Evolutionary conservation across 1,140 invertebrate genomes (phyloP).

Genomic region (Neelides sp.): DNA sequence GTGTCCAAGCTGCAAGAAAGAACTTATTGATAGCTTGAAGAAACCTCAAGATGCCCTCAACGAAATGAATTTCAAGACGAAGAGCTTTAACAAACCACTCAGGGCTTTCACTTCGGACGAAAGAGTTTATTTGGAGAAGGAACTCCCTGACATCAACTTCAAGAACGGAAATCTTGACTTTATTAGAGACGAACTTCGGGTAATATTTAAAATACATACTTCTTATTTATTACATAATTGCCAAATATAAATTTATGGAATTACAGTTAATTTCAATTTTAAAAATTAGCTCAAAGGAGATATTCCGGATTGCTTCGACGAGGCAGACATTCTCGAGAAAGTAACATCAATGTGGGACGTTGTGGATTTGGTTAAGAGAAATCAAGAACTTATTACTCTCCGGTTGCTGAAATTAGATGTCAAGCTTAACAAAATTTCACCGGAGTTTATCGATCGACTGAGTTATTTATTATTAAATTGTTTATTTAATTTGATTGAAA

Average conservation of each 20-base stretch:
- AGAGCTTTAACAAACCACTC: not conserved
- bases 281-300: no score
- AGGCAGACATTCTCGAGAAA: slow-evolving; percentile 21
- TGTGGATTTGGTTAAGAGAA: slow-evolving; percentile 20
- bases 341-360: slow-evolving; percentile 25
- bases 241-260: no score
- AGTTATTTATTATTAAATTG: no score
- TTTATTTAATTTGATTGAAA: no score
- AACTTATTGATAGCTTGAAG: not conserved
- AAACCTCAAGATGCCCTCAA: not conserved
- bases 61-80: not conserved
- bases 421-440: slow-evolving; percentile 13
- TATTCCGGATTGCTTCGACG: slow-evolving; percentile 16
- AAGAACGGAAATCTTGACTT: no score
- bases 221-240: no score
- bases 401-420: slow-evolving; percentile 20
- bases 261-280: no score
- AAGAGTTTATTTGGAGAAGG: slow-evolving; percentile 2
- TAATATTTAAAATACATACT: not conserved
- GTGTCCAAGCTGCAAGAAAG: slow-evolving; percentile 16
- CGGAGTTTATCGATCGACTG: slow-evolving; percentile 12
- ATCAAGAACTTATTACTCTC: slow-evolving; percentile 21
- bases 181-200: slow-evolving; percentile 4
- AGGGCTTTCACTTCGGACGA: not conserved
- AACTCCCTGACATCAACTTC: no score